Conservation (phyloP, 2,797 vertebrate genomes). For the Crocodylus rhombifer region DNA sequence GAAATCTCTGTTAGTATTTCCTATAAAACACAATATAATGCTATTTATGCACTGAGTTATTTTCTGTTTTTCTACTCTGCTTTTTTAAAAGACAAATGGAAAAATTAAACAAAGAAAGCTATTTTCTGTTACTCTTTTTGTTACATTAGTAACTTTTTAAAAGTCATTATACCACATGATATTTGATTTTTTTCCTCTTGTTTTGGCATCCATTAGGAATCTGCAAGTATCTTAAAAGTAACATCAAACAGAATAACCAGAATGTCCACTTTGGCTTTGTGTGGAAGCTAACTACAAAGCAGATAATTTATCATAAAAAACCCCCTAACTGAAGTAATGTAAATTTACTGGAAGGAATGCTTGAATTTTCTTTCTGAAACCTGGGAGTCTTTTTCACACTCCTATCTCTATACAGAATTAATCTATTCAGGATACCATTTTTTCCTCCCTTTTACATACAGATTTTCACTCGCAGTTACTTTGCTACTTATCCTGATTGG, state of each 20-base stretch:
- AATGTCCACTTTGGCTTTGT: constrained; percentile 15
- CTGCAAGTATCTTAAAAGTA: constrained; percentile 18
- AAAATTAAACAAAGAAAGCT: neutral
- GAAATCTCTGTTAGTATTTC: neutral
- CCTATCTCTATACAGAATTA: constrained; percentile 10
- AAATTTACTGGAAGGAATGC: constrained; percentile 33
- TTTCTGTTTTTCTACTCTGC: neutral
- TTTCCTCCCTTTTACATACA: neutral
- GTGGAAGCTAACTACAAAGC: constrained; percentile 53
- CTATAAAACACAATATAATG: neutral
- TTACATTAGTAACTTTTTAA: constrained; percentile 26
- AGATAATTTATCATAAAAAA: constrained; percentile 44
- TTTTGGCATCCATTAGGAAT: constrained; percentile 40
- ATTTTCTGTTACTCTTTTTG: constrained; percentile 20
- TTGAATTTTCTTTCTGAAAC: constrained; percentile 40
- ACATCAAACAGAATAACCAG: constrained; percentile 4
- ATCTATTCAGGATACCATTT: constrained; percentile 49
- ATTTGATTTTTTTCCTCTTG: constrained; percentile 17
- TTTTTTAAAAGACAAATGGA: constrained; percentile 27
- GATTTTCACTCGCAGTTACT: neutral
- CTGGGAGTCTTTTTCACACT: constrained; percentile 19
- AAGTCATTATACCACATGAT: neutral
- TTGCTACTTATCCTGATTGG: constrained; percentile 4
- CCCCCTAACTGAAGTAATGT: neutral
- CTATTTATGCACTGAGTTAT: neutral